Evolutionary conservation across 1,140 invertebrate genomes (phyloP), one percentile per base, ranked within the genome.

Genomic region (Heliothis subflexa): DNA sequence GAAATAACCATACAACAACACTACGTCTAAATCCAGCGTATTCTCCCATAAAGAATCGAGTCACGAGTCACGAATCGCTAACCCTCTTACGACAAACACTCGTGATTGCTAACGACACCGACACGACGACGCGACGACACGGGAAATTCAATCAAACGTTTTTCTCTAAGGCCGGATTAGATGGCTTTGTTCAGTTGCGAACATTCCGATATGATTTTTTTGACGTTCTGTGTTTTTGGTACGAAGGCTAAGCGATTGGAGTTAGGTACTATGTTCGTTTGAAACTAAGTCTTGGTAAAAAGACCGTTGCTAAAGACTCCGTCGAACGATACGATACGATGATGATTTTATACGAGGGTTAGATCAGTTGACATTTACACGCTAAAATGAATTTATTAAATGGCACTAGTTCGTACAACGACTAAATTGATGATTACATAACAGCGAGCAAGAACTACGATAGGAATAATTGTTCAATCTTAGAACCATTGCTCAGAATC

Each of bases 71-170:
- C 33, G 33, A 40, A 9, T 40, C 33, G 12, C 52, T 90, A 91
- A 83, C 82, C 78, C 78, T 50, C 68, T 90, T 89, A 88, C 83
- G 78, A 79, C 85, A 89, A 89, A 89, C 83, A 88, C 85, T 66
- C 83, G 59, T 91, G 91, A 92, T 92, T 90, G 88, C 88, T 84
- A 89, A 84, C 86, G 85, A 89, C 75, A 78, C 77, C 85, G 87
- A 86, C 79, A 81, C 79, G 80, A 81, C 80, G 81, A 81, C 80
- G 80, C 77, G 75, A 79, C 66, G 81, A 80, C 80, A 80, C 70
- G 77, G 81, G 79, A 83, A 85, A 89, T 87, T 80, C 64, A 49
- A 85, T 88, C 79, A 55, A 40, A 21, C n/a, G 28, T 77, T 81
- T 81, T 80, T 73, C 49, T 62, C 16, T 75, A 52, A 71, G 54